Percentiles rank a stretch among this genome's conserved stretches.
Conservation (phyloP, 2,888 invertebrate genomes). For the Ditylenchus weischeri region DNA sequence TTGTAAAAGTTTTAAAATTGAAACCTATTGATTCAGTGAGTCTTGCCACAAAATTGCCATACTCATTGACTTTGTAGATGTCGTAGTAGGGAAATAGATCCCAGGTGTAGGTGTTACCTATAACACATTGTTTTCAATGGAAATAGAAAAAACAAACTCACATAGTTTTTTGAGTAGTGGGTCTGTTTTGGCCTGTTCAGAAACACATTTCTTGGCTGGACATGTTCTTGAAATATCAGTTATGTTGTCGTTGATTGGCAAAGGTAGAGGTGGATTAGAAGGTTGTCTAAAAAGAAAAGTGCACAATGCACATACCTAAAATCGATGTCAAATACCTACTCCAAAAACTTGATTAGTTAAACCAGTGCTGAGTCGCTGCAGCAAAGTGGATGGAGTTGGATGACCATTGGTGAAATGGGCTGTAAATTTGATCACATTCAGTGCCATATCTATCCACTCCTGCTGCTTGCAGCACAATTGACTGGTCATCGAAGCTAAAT, state of each 20-base stretch:
- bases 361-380: conserved; percentile 33
- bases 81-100: conserved; percentile 39
- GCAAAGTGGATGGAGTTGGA: conserved; percentile 20
- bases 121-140: not conserved
- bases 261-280: conserved; percentile 37
- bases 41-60: conserved; percentile 31
- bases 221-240: conserved; percentile 27
- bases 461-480: conserved; percentile 38
- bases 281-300: conserved; percentile 38
- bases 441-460: conserved; percentile 34
- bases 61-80: conserved; percentile 36
- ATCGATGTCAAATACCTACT: no score
- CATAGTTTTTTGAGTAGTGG: conserved; percentile 34
- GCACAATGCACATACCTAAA: conserved; percentile 34
- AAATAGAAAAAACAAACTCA: conserved; percentile 6
- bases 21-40: conserved; percentile 32
- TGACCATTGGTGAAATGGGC: conserved; percentile 25
- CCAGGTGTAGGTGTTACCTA: conserved; percentile 41
- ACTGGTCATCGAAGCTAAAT: conserved; percentile 33
- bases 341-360: no score
- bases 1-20: not conserved
- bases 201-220: conserved; percentile 34
- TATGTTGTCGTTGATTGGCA: conserved; percentile 14
- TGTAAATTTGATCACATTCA: conserved; percentile 33
- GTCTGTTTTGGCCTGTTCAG: conserved; percentile 32